phyloP scores from a whole-genome alignment of 2,113 vertebrate genomes.

The Herpetotheres cachinnans region DNA sequence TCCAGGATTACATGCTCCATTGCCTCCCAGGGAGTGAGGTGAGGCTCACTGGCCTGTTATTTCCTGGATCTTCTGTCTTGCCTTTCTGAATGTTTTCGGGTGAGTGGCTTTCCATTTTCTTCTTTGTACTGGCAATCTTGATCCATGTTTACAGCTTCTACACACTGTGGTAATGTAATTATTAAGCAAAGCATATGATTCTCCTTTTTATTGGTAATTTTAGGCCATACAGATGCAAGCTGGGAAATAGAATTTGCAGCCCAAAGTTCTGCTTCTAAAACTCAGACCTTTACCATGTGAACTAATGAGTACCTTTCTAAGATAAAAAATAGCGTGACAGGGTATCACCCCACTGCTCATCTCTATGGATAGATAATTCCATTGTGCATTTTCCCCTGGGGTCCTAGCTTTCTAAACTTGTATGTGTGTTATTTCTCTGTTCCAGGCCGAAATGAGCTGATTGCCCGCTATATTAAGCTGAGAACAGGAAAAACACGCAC shows the following conservation, averaged over 20 bases:
- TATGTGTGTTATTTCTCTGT: not conserved
- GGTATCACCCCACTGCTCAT: not conserved
- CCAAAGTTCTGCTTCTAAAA: not conserved
- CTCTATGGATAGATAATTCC: not conserved
- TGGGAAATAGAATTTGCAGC: not conserved
- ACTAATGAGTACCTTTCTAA: not conserved
- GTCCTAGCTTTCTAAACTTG: not conserved
- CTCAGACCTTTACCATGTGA: not conserved
- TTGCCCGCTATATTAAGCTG: constrained; percentile 95
- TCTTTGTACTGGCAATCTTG: not conserved
- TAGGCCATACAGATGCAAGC: not conserved
- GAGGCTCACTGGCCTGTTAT: too few relatives aligned
- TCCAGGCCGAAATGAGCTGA: constrained; percentile 92
- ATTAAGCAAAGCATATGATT: not conserved
- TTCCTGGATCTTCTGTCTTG: not conserved
- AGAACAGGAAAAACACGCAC: constrained; percentile 96
- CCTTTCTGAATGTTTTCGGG: not conserved
- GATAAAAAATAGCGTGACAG: not conserved
- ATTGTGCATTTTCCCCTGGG: not conserved
- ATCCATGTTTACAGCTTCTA: not conserved
- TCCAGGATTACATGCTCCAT: too few relatives aligned
- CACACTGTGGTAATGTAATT: not conserved
- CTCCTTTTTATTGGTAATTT: not conserved
- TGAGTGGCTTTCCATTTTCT: not conserved
- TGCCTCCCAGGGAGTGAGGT: too few relatives aligned